Base-by-base conservation (phyloP, 2,888 invertebrate species). In the Ochropleura plecta region DNA sequence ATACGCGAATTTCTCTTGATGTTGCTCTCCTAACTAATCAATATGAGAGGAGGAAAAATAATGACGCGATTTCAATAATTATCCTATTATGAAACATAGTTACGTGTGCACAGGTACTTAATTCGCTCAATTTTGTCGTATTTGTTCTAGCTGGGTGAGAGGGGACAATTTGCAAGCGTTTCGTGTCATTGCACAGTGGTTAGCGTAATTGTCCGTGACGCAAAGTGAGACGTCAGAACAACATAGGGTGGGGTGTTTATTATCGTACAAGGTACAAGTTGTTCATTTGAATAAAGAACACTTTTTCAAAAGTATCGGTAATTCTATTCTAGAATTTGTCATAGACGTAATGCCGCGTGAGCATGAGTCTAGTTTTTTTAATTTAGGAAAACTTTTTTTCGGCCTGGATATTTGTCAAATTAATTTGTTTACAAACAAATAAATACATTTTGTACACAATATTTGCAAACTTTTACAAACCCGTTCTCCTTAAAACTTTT, bases 121-220 rank as follows among this genome's bases (percentile, higher is more conserved):
- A 79, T 81, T 59, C 85, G 85, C 86, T 82, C 87, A 86, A 89
- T 86, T 85, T 81, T 70, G 73, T 76, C 86, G 88, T 89, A 85
- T 90, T 90, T 90, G 90, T 90, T 90, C 89, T 89, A 88, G 88
- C 76, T 86, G 83, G 85, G 40, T 88, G 90, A 86, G 82, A 85
- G 81, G 78, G 82, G 85, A 76, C 82, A 88, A 89, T 88, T 90
- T 88, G 88, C 88, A 77, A 85, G 70, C 55, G 66, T 60, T 76
- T 76, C 66, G 63, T 80, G 78, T 85, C 88, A 88, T 81, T 85
- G 85, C 70, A 78, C 74, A 74, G 84, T 83, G 86, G 88, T 86
- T 84, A 86, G 83, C 76, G 65, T 90, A 90, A 90, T 88, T 88
- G 86, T 83, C 77, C 83, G 76, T 88, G 83, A 82, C 85, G 74